Evolutionary conservation across 2,797 vertebrate genomes (phyloP), one percentile per base, ranked within the genome.

Genomic region (Sorex maritimensis): DNA sequence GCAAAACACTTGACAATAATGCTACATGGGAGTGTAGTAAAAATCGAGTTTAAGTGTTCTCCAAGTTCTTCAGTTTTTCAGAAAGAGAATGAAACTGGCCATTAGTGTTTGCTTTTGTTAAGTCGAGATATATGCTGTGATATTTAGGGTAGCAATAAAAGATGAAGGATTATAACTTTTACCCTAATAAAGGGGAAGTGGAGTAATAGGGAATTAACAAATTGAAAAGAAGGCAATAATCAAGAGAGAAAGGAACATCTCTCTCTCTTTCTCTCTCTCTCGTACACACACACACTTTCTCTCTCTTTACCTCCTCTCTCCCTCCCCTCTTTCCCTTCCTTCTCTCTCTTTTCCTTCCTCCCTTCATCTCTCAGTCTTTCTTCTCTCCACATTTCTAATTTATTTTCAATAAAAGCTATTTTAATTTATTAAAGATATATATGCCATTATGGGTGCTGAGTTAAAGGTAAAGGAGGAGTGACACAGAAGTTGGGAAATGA

Each of bases 121-220:
- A 78, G 24, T 81, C 67, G 68, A 6, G 55, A 87, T n/a, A 21
- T 86, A 41, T 13, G 30, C n/a, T 34, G 55, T 30, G 38, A 30
- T 86, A 81, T 61, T 7, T 21, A 21, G 58, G 58, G 5, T 61
- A 38, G 28, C 41, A 63, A 74, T n/a, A 46, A 71, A 92, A 6
- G 49, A 23, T 26, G 80, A 68, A 74, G 79, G 61, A 28, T 81
- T 24, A 21, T 84, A 69, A 69, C 30, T 89, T 89, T 75, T 49
- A 92, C 46, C 23, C n/a, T 69, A 68, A 85, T 80, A 61, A 80
- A 49, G 30, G 28, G 21, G 34, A 68, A 83, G 17, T 69, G n/a
- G 38, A 49, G 19, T 67, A 73, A 30, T 63, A 69, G 61, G 55
- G 19, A 80, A 63, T 71, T 77, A 8, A 34, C 13, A 49, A 44